Evolutionary conservation across 2,888 invertebrate species (phyloP).

Genomic region (Mylabris sibirica): DNA sequence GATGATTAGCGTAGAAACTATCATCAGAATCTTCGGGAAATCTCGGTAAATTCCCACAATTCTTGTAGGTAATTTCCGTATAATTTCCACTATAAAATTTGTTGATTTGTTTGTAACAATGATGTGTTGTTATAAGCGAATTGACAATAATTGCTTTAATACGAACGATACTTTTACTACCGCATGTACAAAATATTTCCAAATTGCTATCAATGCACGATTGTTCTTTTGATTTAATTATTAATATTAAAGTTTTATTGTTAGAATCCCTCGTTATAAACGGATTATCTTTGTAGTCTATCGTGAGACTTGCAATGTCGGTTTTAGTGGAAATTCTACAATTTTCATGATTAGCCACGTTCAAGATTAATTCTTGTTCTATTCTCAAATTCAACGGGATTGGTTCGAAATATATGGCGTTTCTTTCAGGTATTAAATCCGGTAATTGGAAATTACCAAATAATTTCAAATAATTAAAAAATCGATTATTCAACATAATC

Average conservation of each 20-base stretch:
- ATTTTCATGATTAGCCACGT: slow-evolving; percentile 31
- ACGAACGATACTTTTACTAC: slow-evolving; percentile 29
- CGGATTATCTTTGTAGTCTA: not conserved
- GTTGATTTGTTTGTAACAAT: slow-evolving; percentile 32
- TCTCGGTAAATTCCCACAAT: slow-evolving; percentile 40
- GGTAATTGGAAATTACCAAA: slow-evolving; percentile 47
- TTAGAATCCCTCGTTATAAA: not conserved
- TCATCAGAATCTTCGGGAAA: slow-evolving; percentile 44
- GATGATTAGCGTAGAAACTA: slow-evolving; percentile 41
- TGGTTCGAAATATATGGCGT: slow-evolving; percentile 53
- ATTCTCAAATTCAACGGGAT: slow-evolving; percentile 47
- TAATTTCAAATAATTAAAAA: slow-evolving; percentile 56
- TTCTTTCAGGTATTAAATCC: slow-evolving; percentile 45
- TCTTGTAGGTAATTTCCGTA: not conserved
- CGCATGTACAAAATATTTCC: slow-evolving; percentile 47
- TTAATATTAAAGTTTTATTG: not conserved
- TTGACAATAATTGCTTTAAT: slow-evolving; percentile 34
- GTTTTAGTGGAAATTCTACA: slow-evolving; percentile 35
- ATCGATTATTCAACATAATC: slow-evolving; percentile 51
- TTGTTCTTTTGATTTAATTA: not conserved
- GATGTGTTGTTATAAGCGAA: slow-evolving; percentile 54
- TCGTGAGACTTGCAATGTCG: slow-evolving; percentile 10
- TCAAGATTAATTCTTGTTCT: slow-evolving; percentile 43
- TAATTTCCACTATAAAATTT: too few relatives aligned
- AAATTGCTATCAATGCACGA: not conserved